These are phyloP conservation scores for Smittia aterrima DNA, from an alignment of 2,888 invertebrate genomes.

Conservation along the genomic window DNA sequence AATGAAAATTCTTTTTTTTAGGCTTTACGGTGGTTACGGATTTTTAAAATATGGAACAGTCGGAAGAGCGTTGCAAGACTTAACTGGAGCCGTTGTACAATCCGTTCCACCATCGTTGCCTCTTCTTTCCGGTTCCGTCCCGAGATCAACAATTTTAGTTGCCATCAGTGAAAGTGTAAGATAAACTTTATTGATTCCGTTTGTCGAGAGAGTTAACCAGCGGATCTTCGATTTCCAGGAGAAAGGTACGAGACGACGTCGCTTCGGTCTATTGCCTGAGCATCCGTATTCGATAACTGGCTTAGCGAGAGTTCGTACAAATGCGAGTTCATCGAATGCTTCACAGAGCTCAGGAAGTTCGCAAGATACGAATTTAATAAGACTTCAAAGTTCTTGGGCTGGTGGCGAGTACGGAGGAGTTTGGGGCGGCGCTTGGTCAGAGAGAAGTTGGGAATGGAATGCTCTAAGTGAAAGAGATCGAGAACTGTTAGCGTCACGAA, in stretches of 20 bases:
- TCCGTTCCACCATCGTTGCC: constrained; percentile 54
- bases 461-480: constrained; percentile 63
- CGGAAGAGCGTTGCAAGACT: constrained; percentile 68
- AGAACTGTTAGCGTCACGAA: constrained; percentile 61
- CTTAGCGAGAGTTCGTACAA: constrained; percentile 64
- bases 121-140: constrained; percentile 65
- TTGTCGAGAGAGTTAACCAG: no score
- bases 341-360: constrained; percentile 45
- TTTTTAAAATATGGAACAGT: constrained; percentile 62
- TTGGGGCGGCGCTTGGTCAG: constrained; percentile 72
- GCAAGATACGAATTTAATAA: constrained; percentile 61
- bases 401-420: constrained; percentile 60
- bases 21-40: constrained; percentile 70
- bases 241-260: constrained; percentile 54
- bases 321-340: constrained; percentile 42
- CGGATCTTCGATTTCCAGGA: constrained; percentile 43
- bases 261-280: constrained; percentile 64
- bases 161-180: constrained; percentile 57
- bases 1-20: constrained; percentile 46
- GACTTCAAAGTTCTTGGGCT: constrained; percentile 61
- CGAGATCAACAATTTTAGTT: constrained; percentile 67
- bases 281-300: constrained; percentile 71
- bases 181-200: constrained; percentile 4
- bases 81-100: constrained; percentile 74
- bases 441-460: constrained; percentile 68